These are phyloP conservation scores for Deroplatys truncata DNA, from an alignment of 2,888 invertebrate genomes.

Conservation along the genomic window DNA sequence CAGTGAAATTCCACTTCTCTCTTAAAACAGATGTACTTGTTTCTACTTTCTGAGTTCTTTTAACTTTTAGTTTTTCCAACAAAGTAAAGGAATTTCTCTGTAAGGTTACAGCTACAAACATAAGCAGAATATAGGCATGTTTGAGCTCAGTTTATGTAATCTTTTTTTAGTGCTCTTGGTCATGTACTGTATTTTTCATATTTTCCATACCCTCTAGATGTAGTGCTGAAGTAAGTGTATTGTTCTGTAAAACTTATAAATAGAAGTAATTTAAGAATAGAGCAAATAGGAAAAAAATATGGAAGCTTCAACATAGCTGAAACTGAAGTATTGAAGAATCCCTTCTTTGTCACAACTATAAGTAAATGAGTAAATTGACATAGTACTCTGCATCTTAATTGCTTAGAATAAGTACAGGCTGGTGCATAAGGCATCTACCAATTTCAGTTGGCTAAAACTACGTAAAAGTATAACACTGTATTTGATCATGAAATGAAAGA, in stretches of 20 bases:
- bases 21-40: background rate
- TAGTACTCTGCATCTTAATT: too few relatives aligned
- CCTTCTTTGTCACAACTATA: too few relatives aligned
- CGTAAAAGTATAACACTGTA: too few relatives aligned
- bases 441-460: too few relatives aligned
- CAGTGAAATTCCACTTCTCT: background rate
- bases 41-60: background rate
- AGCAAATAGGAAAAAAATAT: background rate
- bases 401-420: too few relatives aligned
- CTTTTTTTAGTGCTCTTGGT: background rate
- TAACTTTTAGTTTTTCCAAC: background rate
- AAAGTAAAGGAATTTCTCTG: background rate
- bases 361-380: too few relatives aligned
- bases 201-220: background rate
- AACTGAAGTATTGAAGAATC: background rate
- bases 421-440: too few relatives aligned
- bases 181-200: background rate
- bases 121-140: background rate
- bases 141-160: background rate
- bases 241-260: background rate
- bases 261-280: background rate
- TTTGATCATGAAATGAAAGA: too few relatives aligned
- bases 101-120: background rate
- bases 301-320: background rate
- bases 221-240: background rate